Evolutionary conservation across 2,113 vertebrate species (phyloP).

Genomic region (Cavia porcellus): DNA sequence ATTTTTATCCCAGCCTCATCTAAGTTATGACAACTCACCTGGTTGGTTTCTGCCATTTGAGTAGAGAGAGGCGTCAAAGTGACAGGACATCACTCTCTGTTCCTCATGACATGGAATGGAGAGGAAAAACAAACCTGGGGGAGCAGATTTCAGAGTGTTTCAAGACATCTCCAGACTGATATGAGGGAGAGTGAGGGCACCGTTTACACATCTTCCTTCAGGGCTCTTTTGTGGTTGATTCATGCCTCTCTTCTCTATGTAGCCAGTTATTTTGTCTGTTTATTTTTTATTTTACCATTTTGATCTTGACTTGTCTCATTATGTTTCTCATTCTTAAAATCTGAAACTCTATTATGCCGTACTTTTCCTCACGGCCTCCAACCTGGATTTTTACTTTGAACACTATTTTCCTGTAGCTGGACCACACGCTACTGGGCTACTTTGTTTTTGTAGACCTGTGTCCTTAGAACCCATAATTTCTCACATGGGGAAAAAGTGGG

Average conservation of each 20-base stretch:
- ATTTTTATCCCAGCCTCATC: conserved; percentile 68
- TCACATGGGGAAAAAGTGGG: neutral
- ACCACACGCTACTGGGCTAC: neutral
- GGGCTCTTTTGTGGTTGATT: neutral
- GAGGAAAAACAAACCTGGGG: conserved; percentile 45
- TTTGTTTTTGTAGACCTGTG: neutral
- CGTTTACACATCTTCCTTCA: neutral
- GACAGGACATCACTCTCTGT: conserved; percentile 61
- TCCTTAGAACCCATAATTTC: conserved; percentile 7
- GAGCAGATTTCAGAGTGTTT: conserved; percentile 26
- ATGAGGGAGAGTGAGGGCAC: neutral
- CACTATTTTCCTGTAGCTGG: neutral
- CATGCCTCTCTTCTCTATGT: neutral
- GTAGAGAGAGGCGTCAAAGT: conserved; percentile 57
- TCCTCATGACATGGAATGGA: neutral
- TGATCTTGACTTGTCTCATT: neutral
- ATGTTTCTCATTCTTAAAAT: neutral
- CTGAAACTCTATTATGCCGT: neutral
- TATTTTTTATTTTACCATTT: neutral
- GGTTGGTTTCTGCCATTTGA: conserved; percentile 74
- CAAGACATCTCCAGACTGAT: conserved; percentile 6
- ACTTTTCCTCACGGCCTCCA: neutral
- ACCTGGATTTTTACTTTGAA: neutral
- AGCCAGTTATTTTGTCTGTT: neutral
- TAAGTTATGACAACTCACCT: conserved; percentile 74